phyloP scores from a whole-genome alignment of 2,888 invertebrate genomes.

The Epirrhoe alternata region DNA sequence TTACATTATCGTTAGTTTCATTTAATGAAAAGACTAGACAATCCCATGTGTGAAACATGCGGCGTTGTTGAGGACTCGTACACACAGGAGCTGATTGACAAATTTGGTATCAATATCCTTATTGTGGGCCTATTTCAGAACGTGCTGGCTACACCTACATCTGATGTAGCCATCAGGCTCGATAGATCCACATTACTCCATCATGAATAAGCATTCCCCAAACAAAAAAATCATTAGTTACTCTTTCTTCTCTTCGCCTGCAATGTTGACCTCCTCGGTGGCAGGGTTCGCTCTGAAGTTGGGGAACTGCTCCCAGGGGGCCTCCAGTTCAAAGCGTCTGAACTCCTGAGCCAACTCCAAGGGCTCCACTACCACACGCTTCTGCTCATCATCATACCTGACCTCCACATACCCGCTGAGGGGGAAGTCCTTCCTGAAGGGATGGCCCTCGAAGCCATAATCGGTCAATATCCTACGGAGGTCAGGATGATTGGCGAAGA shows the following conservation, averaged over 20 bases:
- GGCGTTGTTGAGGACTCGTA: too few species aligned
- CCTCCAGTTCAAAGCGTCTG: conserved; percentile 97
- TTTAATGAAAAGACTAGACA: too few species aligned
- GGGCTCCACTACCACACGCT: conserved; percentile 98
- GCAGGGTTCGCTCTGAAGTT: conserved; percentile 90
- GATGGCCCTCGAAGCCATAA: conserved; percentile 99
- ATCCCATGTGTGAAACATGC: too few species aligned
- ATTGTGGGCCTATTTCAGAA: too few species aligned
- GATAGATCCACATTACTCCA: too few species aligned
- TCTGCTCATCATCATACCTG: conserved; percentile 98
- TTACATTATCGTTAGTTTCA: conserved; percentile 46
- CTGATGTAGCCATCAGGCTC: too few species aligned
- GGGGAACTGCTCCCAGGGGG: conserved; percentile 99
- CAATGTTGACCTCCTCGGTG: conserved; percentile 86
- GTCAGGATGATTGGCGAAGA: conserved; percentile 99
- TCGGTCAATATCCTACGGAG: conserved; percentile 98
- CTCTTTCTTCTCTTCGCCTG: conserved; percentile 63
- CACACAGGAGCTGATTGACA: too few species aligned
- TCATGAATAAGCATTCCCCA: too few species aligned
- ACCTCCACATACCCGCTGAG: conserved; percentile 98
- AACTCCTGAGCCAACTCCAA: conserved; percentile 99
- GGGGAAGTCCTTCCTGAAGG: conserved; percentile 98
- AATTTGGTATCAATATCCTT: too few species aligned
- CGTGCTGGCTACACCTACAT: too few species aligned
- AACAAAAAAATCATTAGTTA: too few species aligned